Evolutionary conservation across 2,888 invertebrate genomes (phyloP).

Genomic region (Habroteleia sp.): DNA sequence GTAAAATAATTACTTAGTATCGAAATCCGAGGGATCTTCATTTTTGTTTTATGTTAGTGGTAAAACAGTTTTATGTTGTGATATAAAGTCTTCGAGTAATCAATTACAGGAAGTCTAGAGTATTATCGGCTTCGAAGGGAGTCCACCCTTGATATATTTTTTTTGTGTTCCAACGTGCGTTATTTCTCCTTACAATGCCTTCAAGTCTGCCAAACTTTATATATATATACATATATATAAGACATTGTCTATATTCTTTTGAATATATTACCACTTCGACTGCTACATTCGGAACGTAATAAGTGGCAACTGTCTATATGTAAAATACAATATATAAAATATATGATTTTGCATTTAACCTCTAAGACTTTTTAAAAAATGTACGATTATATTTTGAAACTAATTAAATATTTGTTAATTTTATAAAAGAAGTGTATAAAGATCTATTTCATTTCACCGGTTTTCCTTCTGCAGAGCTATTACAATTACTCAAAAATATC

Average conservation of each 20-base stretch:
- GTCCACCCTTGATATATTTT: constrained; percentile 45
- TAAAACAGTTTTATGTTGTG: constrained; percentile 48
- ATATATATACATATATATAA: too few relatives aligned
- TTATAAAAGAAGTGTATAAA: too few relatives aligned
- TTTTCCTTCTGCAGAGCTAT: too few relatives aligned
- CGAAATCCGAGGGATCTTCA: constrained; percentile 27
- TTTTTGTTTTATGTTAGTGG: constrained; percentile 35
- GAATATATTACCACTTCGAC: constrained; percentile 5
- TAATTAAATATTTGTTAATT: too few relatives aligned
- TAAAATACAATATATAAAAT: too few relatives aligned
- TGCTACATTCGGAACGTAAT: not conserved
- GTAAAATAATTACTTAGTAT: constrained; percentile 13
- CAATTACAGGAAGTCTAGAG: constrained; percentile 52
- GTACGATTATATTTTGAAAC: too few relatives aligned
- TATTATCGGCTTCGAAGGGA: constrained; percentile 49
- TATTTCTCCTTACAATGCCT: constrained; percentile 14
- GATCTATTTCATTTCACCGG: too few relatives aligned
- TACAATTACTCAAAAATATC: too few relatives aligned
- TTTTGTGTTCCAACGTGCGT: constrained; percentile 24
- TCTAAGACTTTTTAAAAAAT: too few relatives aligned
- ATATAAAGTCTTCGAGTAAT: constrained; percentile 47
- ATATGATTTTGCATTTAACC: too few relatives aligned
- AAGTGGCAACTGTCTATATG: too few relatives aligned
- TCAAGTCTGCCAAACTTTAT: constrained; percentile 11
- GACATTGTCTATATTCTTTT: constrained; percentile 9